These are phyloP conservation scores for Chaetodon trifascialis DNA, from an alignment of 2,113 vertebrate species.

Conservation along the genomic window DNA sequence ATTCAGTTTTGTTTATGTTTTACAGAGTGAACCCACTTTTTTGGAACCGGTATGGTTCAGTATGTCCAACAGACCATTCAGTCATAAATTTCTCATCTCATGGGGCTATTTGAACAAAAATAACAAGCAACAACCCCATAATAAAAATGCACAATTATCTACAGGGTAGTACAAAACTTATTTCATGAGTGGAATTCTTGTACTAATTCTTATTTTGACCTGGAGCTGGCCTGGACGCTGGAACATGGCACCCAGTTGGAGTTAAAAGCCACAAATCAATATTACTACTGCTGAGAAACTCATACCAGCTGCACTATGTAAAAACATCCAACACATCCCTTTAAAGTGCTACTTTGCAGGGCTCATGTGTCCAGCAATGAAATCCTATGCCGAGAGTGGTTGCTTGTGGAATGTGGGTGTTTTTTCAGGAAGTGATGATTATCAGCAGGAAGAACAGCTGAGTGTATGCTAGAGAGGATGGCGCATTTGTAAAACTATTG, in stretches of 20 bases:
- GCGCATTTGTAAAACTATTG: slow-evolving; percentile 53
- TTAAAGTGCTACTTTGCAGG: background rate
- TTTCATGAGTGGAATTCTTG: background rate
- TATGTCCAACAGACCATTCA: background rate
- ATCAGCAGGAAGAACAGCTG: slow-evolving; percentile 78
- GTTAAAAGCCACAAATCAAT: slow-evolving; percentile 16
- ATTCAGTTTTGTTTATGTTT: too few species aligned
- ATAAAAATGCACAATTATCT: background rate
- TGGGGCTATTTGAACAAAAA: background rate
- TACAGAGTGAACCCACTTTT: too few species aligned
- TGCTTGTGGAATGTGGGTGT: slow-evolving; percentile 66
- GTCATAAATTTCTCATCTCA: background rate
- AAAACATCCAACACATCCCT: background rate
- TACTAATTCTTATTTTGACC: background rate
- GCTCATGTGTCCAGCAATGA: slow-evolving; percentile 21
- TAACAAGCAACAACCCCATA: background rate
- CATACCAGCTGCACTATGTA: background rate
- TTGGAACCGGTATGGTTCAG: too few species aligned
- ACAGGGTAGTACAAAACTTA: background rate
- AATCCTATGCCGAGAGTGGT: slow-evolving; percentile 26
- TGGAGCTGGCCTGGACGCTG: background rate
- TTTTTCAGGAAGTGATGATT: slow-evolving; percentile 72
- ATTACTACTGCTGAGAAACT: slow-evolving; percentile 15
- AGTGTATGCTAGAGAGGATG: slow-evolving; percentile 36
- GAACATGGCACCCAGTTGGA: background rate